These are phyloP conservation scores for human DNA, from an alignment of 2,113 vertebrate genomes.

Conservation along the genomic window GRCh38 chr11:9669501-9670000, in stretches of 20 bases:
- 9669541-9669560: constrained; percentile 29
- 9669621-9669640: background rate
- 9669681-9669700: background rate
- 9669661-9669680: background rate
- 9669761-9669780: background rate
- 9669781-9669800: background rate
- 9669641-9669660: background rate
- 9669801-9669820: background rate
- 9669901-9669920: too few relatives aligned
- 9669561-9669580: background rate
- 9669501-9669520: too few relatives aligned
- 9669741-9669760: background rate
- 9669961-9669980: too few relatives aligned
- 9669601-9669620: constrained; percentile 5
- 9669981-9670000: too few relatives aligned
- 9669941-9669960: too few relatives aligned
- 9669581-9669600: background rate
- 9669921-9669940: too few relatives aligned
- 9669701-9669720: background rate
- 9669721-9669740: background rate
- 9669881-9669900: too few relatives aligned
- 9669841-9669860: background rate
- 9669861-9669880: too few relatives aligned
- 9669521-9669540: background rate
- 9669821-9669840: background rate